These are phyloP conservation scores for Bombus sylvicola DNA, from an alignment of 1,140 invertebrate species.

Conservation along the genomic window DNA sequence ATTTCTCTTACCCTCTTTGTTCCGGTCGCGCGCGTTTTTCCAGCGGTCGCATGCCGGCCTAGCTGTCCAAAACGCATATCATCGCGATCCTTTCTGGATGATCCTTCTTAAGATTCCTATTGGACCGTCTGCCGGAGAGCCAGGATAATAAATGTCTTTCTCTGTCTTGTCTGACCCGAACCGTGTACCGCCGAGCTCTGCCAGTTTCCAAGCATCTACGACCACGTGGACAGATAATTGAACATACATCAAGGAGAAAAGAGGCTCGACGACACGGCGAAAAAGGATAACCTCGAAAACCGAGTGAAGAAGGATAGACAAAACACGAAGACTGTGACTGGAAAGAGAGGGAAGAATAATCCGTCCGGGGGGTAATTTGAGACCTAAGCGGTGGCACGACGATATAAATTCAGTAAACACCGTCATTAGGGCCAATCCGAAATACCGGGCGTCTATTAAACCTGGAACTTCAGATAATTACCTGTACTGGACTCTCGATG, in stretches of 20 bases:
- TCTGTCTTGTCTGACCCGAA: slow-evolving; percentile 41
- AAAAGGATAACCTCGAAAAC: slow-evolving; percentile 51
- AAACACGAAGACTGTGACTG: neutral
- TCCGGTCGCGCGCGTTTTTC: slow-evolving; percentile 39
- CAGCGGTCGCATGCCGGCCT: slow-evolving; percentile 49
- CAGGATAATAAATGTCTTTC: slow-evolving; percentile 75
- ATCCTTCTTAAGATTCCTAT: slow-evolving; percentile 63
- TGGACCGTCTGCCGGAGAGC: slow-evolving; percentile 36
- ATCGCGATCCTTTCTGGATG: slow-evolving; percentile 39
- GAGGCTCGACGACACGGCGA: slow-evolving; percentile 47
- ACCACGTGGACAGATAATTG: slow-evolving; percentile 72
- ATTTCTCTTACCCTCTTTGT: slow-evolving; percentile 41
- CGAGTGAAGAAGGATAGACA: neutral
- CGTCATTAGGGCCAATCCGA: slow-evolving; percentile 80
- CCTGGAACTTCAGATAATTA: slow-evolving; percentile 80
- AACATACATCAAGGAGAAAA: slow-evolving; percentile 73
- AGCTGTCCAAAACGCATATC: slow-evolving; percentile 52
- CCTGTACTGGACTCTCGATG: slow-evolving; percentile 60
- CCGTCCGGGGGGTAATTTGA: slow-evolving; percentile 71
- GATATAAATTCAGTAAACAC: slow-evolving; percentile 81
- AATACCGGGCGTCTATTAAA: slow-evolving; percentile 81
- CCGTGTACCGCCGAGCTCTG: neutral
- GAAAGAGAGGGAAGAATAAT: slow-evolving; percentile 63
- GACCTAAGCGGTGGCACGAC: slow-evolving; percentile 62
- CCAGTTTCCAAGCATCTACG: neutral